Evolutionary conservation across 2,113 vertebrate genomes (phyloP).

Genomic region (Mirounga angustirostris): DNA sequence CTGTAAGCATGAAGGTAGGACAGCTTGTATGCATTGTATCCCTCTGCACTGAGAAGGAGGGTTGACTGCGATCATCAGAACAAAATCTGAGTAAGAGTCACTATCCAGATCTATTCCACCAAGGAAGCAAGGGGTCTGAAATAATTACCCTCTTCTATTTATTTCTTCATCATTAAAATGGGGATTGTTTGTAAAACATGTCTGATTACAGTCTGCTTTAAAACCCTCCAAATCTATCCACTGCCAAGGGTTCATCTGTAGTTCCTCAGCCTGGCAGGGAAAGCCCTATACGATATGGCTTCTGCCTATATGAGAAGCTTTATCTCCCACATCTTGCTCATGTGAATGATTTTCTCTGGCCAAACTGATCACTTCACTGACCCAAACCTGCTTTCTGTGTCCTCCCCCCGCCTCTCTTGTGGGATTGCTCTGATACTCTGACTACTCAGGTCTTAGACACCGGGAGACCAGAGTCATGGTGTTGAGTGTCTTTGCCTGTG

Average conservation of each 20-base stretch:
- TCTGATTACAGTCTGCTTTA: background rate
- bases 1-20: background rate
- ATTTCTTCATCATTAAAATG: background rate
- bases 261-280: background rate
- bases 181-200: background rate
- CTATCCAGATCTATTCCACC: background rate
- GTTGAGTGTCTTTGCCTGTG: background rate
- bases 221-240: background rate
- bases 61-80: background rate
- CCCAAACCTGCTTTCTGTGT: background rate
- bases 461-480: background rate
- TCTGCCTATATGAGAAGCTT: background rate
- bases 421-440: background rate
- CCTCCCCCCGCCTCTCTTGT: background rate
- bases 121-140: background rate
- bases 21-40: background rate
- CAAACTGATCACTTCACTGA: background rate
- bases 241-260: background rate
- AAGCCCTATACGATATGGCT: background rate
- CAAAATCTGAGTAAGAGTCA: background rate
- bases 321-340: background rate
- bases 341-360: constrained; percentile 8
- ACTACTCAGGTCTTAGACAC: constrained; percentile 20
- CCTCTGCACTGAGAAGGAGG: background rate
- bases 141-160: background rate